A percentile compares a stretch with the other conserved stretches of the same genome.
Conservation (phyloP, 1,140 invertebrate species). For the Lucilia sericata region DNA sequence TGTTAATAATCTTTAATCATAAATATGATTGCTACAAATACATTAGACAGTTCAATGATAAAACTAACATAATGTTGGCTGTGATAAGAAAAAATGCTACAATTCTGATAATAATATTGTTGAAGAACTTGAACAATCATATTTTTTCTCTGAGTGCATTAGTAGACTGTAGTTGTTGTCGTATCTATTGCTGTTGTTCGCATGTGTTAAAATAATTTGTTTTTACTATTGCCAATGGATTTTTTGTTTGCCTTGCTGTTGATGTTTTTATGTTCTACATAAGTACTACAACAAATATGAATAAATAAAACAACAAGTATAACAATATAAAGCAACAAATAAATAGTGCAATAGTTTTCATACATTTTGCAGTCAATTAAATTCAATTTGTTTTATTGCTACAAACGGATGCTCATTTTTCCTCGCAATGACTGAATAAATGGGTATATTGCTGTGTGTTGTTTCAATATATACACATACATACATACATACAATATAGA, state of each 20-base stretch:
- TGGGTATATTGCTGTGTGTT: not conserved
- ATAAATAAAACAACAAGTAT: not conserved
- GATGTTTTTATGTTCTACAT: conserved; percentile 18
- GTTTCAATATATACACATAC: not conserved
- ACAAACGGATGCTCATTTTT: conserved; percentile 17
- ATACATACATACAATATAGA: not conserved
- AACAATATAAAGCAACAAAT: not conserved
- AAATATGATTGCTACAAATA: too few species aligned
- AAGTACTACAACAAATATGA: not conserved
- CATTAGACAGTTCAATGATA: too few species aligned
- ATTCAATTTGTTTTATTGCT: conserved; percentile 41
- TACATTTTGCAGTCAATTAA: conserved; percentile 42
- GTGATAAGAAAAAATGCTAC: too few species aligned
- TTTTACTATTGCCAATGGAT: not conserved
- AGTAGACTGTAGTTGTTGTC: not conserved
- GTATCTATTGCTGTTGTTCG: not conserved
- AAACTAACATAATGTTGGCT: too few species aligned
- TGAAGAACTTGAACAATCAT: too few species aligned
- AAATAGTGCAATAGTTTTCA: conserved; percentile 36
- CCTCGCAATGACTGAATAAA: not conserved
- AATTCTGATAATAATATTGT: too few species aligned
- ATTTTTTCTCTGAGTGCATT: too few species aligned
- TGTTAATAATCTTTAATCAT: too few species aligned
- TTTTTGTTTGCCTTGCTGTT: not conserved
- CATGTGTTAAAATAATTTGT: conserved; percentile 17